These are phyloP conservation scores for Triops cancriformis DNA, from an alignment of 1,140 invertebrate species.

Conservation along the genomic window DNA sequence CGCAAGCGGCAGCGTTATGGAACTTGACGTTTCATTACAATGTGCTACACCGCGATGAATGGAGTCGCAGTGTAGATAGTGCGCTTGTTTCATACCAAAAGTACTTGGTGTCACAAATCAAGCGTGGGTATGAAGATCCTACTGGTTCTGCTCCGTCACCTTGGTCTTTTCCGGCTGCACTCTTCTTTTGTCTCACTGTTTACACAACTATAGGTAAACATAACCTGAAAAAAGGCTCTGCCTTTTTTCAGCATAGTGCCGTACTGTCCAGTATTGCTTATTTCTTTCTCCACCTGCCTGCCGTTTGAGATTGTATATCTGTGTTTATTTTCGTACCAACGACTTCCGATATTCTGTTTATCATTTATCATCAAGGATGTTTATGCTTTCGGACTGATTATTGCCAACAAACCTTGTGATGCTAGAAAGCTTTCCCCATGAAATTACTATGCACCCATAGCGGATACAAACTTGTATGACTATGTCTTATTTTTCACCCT, in stretches of 20 bases:
- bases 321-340: conserved; percentile 5
- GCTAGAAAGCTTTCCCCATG: no score
- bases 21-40: conserved; percentile 48
- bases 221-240: not conserved
- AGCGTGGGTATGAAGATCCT: conserved; percentile 64
- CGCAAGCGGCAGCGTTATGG: conserved; percentile 33
- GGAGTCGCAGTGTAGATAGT: conserved; percentile 45
- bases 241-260: not conserved
- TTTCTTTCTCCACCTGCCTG: not conserved
- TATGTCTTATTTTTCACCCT: no score
- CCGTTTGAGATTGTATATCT: conserved; percentile 6
- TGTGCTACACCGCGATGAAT: conserved; percentile 52
- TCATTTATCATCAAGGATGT: no score
- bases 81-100: conserved; percentile 40
- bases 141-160: conserved; percentile 40
- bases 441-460: no score
- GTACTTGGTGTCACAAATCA: conserved; percentile 44
- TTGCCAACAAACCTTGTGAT: no score
- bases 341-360: not conserved
- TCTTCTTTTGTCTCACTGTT: conserved; percentile 88
- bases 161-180: conserved; percentile 78
- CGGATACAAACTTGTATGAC: no score
- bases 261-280: not conserved
- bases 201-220: conserved; percentile 85
- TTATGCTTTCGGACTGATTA: no score